Conservation (phyloP, 2,797 vertebrate species). For the Gila robusta region DNA sequence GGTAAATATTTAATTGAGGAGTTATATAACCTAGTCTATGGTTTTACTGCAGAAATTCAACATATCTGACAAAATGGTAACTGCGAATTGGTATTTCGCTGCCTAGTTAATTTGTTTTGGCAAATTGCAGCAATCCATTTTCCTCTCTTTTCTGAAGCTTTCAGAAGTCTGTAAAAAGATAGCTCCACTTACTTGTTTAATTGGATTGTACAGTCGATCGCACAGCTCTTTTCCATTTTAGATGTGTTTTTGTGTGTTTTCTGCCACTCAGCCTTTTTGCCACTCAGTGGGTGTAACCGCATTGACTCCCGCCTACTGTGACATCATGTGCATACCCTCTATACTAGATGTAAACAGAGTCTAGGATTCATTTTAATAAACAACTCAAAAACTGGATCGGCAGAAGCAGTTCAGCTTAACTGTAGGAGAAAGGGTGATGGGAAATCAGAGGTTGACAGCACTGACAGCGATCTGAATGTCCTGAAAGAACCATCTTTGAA, state of each 20-base stretch:
- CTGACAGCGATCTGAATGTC: neutral
- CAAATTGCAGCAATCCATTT: neutral
- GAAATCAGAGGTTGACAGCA: neutral
- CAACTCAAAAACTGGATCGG: neutral
- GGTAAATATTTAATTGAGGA: neutral
- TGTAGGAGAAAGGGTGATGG: neutral
- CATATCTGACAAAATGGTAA: neutral
- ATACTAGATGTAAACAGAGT: neutral
- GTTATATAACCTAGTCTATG: neutral
- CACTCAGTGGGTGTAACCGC: neutral
- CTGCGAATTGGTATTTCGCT: no score
- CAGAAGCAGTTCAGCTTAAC: neutral
- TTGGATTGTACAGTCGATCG: neutral
- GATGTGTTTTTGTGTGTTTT: no score
- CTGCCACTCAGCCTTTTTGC: neutral
- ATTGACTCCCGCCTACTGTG: neutral
- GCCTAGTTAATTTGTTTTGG: no score
- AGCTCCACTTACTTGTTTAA: neutral
- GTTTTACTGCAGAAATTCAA: neutral
- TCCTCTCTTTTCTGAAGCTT: neutral
- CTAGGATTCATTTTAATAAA: neutral
- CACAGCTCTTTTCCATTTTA: neutral
- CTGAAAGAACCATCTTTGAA: neutral
- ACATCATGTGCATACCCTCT: neutral
- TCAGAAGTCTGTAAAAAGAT: neutral